Evolutionary conservation across 2,888 invertebrate species (phyloP).

Genomic region (Junonia oenone): DNA sequence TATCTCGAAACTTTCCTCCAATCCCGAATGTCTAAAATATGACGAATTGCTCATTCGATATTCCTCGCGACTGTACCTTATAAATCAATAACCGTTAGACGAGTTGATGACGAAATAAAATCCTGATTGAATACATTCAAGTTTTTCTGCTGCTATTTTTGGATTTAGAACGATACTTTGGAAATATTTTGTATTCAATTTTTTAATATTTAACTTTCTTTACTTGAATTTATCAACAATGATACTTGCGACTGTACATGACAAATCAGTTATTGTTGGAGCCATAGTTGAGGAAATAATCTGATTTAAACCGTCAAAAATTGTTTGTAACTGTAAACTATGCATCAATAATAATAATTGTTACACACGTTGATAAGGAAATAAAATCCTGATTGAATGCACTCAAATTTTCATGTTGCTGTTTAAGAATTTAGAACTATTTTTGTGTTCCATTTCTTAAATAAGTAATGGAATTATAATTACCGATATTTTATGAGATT

Average conservation of each 20-base stretch:
- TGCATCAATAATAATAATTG: too few relatives aligned
- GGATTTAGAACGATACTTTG: not conserved
- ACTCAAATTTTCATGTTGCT: conserved; percentile 1
- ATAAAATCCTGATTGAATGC: conserved; percentile 9
- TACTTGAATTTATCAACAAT: too few relatives aligned
- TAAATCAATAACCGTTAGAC: conserved; percentile 28
- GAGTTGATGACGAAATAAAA: conserved; percentile 15
- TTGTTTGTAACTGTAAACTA: too few relatives aligned
- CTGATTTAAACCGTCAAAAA: too few relatives aligned
- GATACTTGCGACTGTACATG: conserved; percentile 12
- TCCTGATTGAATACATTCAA: conserved; percentile 7
- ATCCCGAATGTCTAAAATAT: conserved; percentile 22
- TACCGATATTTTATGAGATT: too few relatives aligned
- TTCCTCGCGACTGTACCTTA: conserved; percentile 22
- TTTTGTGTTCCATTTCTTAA: not conserved
- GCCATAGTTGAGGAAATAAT: too few relatives aligned
- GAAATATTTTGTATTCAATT: not conserved
- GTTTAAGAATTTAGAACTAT: too few relatives aligned
- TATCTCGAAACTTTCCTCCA: too few relatives aligned
- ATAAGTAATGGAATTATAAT: too few relatives aligned
- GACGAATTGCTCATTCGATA: conserved; percentile 28
- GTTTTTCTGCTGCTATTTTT: not conserved
- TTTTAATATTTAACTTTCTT: not conserved
- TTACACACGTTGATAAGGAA: conserved; percentile 15
- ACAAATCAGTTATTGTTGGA: conserved; percentile 28